These are phyloP conservation scores for Artibeus jamaicensis DNA, from an alignment of 2,797 vertebrate species.

Conservation along the genomic window DNA sequence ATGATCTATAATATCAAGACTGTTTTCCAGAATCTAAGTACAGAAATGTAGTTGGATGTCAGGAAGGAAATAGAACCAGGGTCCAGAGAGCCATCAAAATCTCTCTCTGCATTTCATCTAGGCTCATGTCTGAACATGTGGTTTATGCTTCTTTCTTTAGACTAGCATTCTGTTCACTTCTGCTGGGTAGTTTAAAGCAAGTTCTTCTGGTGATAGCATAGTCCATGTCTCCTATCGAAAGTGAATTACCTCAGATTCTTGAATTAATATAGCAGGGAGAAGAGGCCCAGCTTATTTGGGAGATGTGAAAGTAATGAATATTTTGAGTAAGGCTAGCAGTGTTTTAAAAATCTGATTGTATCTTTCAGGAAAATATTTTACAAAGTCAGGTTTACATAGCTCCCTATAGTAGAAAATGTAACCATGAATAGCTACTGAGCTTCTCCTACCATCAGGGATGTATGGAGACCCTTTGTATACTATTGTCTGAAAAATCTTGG, in stretches of 20 bases:
- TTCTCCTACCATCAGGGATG: neutral
- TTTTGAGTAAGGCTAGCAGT: neutral
- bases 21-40: neutral
- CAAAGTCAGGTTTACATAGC: neutral
- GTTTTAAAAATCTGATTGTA: neutral
- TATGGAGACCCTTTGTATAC: neutral
- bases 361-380: constrained; percentile 1
- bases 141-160: neutral
- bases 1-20: neutral
- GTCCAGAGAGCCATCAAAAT: neutral
- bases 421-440: neutral
- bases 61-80: neutral
- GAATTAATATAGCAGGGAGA: neutral
- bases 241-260: neutral
- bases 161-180: neutral
- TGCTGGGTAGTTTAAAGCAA: neutral
- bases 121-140: neutral
- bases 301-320: neutral
- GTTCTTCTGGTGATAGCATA: neutral
- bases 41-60: neutral
- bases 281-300: neutral
- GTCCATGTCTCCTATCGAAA: neutral
- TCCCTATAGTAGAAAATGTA: neutral
- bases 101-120: neutral
- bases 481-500: neutral